A percentile compares a stretch with the other conserved stretches of the same genome.
Evolutionary conservation across 2,113 vertebrate genomes (phyloP).

Genomic region (Gulo gulo): DNA sequence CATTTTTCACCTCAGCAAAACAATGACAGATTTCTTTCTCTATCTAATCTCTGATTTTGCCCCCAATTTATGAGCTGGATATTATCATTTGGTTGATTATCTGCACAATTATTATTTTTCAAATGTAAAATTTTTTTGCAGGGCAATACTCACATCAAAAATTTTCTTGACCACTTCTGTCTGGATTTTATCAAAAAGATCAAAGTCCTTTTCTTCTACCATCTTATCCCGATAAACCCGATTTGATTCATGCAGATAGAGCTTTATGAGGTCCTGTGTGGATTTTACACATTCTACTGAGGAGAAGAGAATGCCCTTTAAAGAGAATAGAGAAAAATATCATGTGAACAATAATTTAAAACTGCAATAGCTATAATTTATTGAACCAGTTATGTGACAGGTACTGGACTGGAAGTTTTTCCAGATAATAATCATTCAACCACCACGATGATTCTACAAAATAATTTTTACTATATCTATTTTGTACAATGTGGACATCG

Average conservation of each 20-base stretch:
- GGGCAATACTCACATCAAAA: conserved; percentile 85
- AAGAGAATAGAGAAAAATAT: not conserved
- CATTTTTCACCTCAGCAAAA: not conserved
- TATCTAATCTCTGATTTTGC: not conserved
- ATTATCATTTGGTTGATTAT: not conserved
- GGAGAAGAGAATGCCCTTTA: conserved; percentile 92
- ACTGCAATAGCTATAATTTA: not conserved
- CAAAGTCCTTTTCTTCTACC: conserved; percentile 88
- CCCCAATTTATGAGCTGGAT: not conserved
- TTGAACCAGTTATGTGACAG: not conserved
- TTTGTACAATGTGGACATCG: not conserved
- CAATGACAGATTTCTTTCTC: not conserved
- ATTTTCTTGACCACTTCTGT: conserved; percentile 88
- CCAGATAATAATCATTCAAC: not conserved
- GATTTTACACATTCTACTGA: conserved; percentile 87
- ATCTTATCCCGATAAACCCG: conserved; percentile 94
- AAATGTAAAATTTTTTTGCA: not conserved
- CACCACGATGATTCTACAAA: not conserved
- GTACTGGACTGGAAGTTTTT: not conserved
- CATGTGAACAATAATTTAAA: not conserved
- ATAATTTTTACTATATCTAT: not conserved
- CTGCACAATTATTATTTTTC: not conserved
- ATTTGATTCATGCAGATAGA: conserved; percentile 93
- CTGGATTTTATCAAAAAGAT: conserved; percentile 92
- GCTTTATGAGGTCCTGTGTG: conserved; percentile 87